Base-by-base conservation (phyloP, 2,888 invertebrate species). In the Caenorhabditis macrosperma region DNA sequence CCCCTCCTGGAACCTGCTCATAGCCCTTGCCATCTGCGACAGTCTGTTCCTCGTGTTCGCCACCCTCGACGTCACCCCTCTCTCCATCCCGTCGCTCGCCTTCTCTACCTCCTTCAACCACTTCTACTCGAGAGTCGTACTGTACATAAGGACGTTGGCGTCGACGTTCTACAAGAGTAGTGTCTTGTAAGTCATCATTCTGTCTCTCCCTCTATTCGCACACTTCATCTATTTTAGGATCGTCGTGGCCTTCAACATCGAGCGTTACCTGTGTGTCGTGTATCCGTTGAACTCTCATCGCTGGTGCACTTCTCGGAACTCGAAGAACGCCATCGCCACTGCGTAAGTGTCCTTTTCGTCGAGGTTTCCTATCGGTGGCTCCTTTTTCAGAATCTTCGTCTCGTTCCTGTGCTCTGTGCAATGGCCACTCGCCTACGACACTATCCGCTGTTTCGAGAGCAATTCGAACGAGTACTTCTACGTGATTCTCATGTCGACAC, bases 181-280 rank as follows among this genome's bases (percentile, higher is more conserved):
- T 54, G 89, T 90, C 20, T 68, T 90, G 90, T 90, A 80, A 84
- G 90, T 84, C 50, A 12, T 9, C 9, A 46, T 35, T 20, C 30
- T 0, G 1, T 48, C 54, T 24, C 17, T 41, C 15, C 41, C 10
- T n/a, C 9, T 12, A 24, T 22, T 54, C 15, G 2, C 15, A 7
- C 12, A 10, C 17, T 28, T 24, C 20, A 41, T 71, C 38, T 38
- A 38, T 82, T 86, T 60, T 75, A 90, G 90, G 67, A 86, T 90
- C 33, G 90, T 90, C 2, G 88, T 90, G 7, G 88, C 90, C 22
- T 90, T 90, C 84, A 90, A 90, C 76, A 77, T 90, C 20, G 90
- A 90, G 74, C 78, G 90, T n/a, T 90, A 89, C 78, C 85, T 90
- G 17, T 90, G 88, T 68, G 90, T 90, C n/a, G 88, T 89, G 46